Percentiles rank a stretch among this genome's conserved stretches.
Conservation (phyloP, 2,797 vertebrate species). For the Hydrocynus forskahlii region DNA sequence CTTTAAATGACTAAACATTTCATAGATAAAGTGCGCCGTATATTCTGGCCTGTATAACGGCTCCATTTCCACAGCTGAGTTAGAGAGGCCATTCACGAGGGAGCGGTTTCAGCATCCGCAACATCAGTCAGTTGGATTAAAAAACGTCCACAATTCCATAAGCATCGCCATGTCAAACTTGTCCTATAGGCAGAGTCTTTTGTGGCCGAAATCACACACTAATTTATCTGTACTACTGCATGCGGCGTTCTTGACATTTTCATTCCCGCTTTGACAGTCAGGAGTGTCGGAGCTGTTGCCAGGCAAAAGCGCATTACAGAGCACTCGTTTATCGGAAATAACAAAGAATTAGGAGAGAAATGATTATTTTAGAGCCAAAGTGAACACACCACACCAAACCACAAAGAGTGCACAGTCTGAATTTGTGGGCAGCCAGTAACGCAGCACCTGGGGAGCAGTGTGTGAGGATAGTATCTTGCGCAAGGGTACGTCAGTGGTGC, state of each 20-base stretch:
- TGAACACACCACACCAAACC: no score
- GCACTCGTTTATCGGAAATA: neutral
- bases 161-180: neutral
- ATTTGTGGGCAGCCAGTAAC: neutral
- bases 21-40: neutral
- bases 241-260: neutral
- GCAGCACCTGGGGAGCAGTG: no score
- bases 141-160: neutral
- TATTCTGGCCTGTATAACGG: neutral
- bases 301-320: neutral
- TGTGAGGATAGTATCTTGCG: no score
- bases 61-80: neutral
- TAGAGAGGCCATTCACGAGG: neutral
- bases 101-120: neutral
- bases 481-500: no score
- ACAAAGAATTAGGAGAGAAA: neutral
- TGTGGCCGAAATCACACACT: neutral
- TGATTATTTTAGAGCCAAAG: neutral
- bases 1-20: neutral
- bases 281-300: neutral
- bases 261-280: neutral
- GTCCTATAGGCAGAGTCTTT: neutral
- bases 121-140: constrained; percentile 8
- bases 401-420: no score
- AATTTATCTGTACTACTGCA: neutral